These are phyloP conservation scores for Formica exsecta DNA, from an alignment of 1,140 invertebrate species.

Conservation along the genomic window DNA sequence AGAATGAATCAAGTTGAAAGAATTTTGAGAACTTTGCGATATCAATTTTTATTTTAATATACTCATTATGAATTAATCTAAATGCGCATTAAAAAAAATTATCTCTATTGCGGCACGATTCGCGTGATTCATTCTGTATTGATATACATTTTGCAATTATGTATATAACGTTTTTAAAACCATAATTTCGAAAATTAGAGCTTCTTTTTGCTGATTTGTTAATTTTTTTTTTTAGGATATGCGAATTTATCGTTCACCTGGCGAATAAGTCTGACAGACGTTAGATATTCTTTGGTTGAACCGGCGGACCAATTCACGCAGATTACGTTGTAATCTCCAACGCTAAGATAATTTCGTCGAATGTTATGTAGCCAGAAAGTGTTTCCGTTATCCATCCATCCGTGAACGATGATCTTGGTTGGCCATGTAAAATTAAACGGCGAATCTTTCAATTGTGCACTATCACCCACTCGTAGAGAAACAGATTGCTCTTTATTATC, in stretches of 20 bases:
- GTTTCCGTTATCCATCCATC: conserved; percentile 85
- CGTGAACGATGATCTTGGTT: conserved; percentile 87
- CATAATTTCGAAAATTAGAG: conserved; percentile 16
- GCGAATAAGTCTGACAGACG: conserved; percentile 82
- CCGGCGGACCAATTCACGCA: conserved; percentile 89
- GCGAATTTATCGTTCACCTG: conserved; percentile 82
- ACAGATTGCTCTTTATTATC: conserved; percentile 65
- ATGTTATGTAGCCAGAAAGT: conserved; percentile 82
- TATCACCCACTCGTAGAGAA: conserved; percentile 57
- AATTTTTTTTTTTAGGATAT: conserved; percentile 81
- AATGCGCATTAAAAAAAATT: not conserved
- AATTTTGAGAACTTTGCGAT: not conserved
- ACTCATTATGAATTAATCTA: no score
- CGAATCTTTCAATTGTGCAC: conserved; percentile 67
- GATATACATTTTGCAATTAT: not conserved
- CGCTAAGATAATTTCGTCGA: conserved; percentile 86
- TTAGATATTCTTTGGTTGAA: conserved; percentile 86
- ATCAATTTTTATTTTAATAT: conserved; percentile 5
- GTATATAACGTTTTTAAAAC: not conserved
- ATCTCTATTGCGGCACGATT: not conserved
- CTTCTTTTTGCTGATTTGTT: conserved; percentile 60
- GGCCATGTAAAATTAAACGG: conserved; percentile 78
- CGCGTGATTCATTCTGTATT: not conserved
- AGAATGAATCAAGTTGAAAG: not conserved
- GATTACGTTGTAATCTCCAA: conserved; percentile 88